Percentiles rank a stretch among this genome's conserved stretches.
Conservation (phyloP, 2,797 vertebrate genomes). For the Myotis myotis region DNA sequence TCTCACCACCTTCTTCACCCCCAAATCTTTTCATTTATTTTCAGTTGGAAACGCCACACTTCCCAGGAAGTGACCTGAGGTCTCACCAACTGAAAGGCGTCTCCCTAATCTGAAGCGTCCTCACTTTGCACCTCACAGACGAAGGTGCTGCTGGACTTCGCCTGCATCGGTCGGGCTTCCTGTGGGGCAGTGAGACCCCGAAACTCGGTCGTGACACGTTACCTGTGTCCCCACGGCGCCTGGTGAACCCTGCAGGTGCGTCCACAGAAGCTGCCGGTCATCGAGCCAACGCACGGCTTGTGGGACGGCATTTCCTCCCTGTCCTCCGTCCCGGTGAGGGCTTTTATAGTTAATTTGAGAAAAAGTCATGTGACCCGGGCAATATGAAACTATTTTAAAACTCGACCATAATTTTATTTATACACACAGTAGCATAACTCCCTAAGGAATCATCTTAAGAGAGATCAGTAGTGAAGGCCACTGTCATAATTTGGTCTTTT, state of each 20-base stretch:
- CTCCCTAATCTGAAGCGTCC: background rate
- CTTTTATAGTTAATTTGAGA: background rate
- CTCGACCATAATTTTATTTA: no score
- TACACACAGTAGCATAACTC: accelerated
- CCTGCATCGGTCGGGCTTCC: background rate
- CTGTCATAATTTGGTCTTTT: background rate
- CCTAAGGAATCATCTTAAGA: background rate
- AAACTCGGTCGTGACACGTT: accelerated
- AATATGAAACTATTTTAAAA: background rate
- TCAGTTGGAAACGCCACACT: background rate
- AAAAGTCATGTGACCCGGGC: background rate
- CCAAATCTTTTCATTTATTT: background rate
- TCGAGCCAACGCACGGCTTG: background rate
- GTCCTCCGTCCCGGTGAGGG: accelerated
- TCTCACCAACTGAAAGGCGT: background rate
- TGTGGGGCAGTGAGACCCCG: background rate
- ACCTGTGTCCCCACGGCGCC: background rate
- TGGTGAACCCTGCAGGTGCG: background rate
- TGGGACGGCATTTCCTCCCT: background rate
- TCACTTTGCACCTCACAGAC: background rate
- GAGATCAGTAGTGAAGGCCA: background rate
- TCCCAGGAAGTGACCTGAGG: background rate
- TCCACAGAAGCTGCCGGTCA: background rate
- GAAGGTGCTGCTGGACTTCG: no score
- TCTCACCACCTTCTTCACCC: background rate